Evolutionary conservation across 2,113 vertebrate species (phyloP).

Genomic region (Aphyosemion australe): DNA sequence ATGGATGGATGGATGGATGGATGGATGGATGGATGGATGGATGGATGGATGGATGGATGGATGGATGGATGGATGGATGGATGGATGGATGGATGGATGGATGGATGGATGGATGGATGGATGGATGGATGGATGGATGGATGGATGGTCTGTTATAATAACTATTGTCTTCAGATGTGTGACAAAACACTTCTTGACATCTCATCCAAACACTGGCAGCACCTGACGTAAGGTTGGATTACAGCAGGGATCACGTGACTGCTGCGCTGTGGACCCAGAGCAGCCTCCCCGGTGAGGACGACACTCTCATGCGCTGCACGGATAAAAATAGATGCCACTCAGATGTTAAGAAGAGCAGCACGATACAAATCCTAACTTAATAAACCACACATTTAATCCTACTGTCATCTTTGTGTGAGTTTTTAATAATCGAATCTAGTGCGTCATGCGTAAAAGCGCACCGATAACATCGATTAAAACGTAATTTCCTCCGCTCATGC

Average conservation of each 20-base stretch:
- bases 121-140: no score
- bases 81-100: no score
- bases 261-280: slow-evolving; percentile 64
- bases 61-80: no score
- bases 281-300: slow-evolving; percentile 55
- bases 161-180: not conserved
- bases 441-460: slow-evolving; percentile 29
- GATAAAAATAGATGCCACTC: slow-evolving; percentile 60
- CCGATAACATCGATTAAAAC: slow-evolving; percentile 8
- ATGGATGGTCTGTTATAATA: no score
- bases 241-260: slow-evolving; percentile 77
- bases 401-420: not conserved
- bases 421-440: not conserved
- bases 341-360: slow-evolving; percentile 7
- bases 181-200: not conserved
- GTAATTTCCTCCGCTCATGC: slow-evolving; percentile 43
- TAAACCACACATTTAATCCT: slow-evolving; percentile 22
- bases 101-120: no score
- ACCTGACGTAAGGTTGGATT: slow-evolving; percentile 56
- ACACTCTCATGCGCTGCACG: slow-evolving; percentile 31
- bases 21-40: no score
- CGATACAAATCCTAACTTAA: slow-evolving; percentile 15
- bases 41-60: no score
- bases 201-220: slow-evolving; percentile 18
- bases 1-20: no score